Evolutionary conservation across 92 coral and sea anemone genomes (phyloP).

Genomic region (Parazoanthus darwini): DNA sequence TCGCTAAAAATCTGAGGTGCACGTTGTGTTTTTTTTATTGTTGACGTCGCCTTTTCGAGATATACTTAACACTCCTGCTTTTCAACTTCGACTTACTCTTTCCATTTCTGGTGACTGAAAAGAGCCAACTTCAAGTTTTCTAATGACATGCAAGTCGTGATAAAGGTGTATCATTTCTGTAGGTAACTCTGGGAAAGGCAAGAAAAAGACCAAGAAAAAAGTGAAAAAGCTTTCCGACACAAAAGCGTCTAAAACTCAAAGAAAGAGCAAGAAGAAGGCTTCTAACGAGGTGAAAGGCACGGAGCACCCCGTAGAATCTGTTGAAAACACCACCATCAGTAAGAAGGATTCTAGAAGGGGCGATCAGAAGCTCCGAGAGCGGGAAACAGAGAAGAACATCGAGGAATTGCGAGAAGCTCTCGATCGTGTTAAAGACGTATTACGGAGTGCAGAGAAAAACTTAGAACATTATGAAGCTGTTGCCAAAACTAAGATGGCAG

Average conservation of each 20-base stretch:
- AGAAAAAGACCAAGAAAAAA: neutral
- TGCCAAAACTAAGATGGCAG: constrained; percentile 8
- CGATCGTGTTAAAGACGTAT: constrained; percentile 47
- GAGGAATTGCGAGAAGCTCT: constrained; percentile 41
- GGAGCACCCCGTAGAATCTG: neutral
- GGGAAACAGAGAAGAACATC: constrained; percentile 8
- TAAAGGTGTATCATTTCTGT: neutral
- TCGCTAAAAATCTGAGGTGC: too few species aligned
- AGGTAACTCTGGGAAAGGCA: neutral
- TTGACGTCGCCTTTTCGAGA: too few species aligned
- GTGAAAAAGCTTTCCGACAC: neutral
- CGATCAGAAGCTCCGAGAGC: neutral
- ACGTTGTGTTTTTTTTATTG: too few species aligned
- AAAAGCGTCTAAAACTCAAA: neutral
- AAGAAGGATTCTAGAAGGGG: neutral
- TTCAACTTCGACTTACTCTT: too few species aligned
- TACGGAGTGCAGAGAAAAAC: constrained; percentile 36
- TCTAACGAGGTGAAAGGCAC: neutral
- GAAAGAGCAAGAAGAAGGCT: neutral
- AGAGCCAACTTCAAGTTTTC: too few species aligned
- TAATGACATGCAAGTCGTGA: neutral
- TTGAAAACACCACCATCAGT: neutral
- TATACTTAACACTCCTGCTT: too few species aligned
- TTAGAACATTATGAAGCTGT: constrained; percentile 35
- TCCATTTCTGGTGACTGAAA: too few species aligned